Percentiles rank a stretch among this genome's conserved stretches.
Evolutionary conservation across 2,113 vertebrate genomes (phyloP).

Genomic region (Caranx ignobilis): DNA sequence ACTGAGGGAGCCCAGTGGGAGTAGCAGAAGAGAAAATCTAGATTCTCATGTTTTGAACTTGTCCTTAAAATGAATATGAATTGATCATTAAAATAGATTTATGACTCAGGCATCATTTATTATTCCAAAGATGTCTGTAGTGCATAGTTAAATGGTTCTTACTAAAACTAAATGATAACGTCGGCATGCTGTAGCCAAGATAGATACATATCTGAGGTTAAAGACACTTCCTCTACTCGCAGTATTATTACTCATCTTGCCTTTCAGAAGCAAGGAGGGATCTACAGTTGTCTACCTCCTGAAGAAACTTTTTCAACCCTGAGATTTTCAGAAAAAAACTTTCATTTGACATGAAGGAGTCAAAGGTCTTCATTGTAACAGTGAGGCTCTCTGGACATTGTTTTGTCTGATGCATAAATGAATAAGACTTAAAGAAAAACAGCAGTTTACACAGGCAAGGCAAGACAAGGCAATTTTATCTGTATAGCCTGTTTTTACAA

Average conservation of each 20-base stretch:
- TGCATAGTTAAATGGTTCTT: too few relatives aligned
- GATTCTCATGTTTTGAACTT: too few relatives aligned
- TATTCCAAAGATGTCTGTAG: too few relatives aligned
- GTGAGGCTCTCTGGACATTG: slow-evolving; percentile 31
- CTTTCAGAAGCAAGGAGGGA: slow-evolving; percentile 10
- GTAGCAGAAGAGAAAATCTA: too few relatives aligned
- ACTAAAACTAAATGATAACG: neutral
- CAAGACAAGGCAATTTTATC: too few relatives aligned
- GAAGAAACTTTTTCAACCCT: slow-evolving; percentile 7
- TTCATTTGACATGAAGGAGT: slow-evolving; percentile 29
- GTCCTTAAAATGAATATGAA: too few relatives aligned
- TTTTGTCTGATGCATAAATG: neutral
- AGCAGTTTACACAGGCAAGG: slow-evolving; percentile 31
- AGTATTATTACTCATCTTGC: slow-evolving; percentile 32
- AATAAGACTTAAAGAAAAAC: slow-evolving; percentile 1
- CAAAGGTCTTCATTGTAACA: slow-evolving; percentile 36
- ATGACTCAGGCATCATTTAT: too few relatives aligned
- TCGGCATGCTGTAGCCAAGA: neutral
- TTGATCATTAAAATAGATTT: too few relatives aligned
- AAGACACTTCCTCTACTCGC: slow-evolving; percentile 45
- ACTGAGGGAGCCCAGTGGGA: too few relatives aligned
- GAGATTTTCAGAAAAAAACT: neutral
- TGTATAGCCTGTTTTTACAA: too few relatives aligned
- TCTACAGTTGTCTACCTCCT: neutral
- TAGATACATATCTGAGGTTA: slow-evolving; percentile 12